Evolutionary conservation across 64 coral and sea anemone genomes (phyloP).

Genomic region (Anthopleura sola): DNA sequence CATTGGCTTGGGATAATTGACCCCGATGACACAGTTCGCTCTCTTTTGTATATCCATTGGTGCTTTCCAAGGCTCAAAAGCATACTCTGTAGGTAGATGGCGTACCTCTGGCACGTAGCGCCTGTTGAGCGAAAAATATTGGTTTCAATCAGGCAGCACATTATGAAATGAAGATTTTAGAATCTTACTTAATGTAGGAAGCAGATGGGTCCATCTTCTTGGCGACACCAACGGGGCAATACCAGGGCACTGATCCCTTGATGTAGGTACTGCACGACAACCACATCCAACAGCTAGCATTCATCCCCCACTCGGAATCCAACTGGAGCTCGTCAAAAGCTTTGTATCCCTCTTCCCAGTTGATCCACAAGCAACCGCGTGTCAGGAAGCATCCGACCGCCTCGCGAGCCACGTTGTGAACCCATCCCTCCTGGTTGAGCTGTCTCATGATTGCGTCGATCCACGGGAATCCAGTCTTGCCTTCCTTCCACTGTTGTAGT

Average conservation of each 20-base stretch:
- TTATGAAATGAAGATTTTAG: too few species aligned
- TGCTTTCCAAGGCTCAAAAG: slow-evolving; percentile 84
- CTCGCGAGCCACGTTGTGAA: slow-evolving; percentile 79
- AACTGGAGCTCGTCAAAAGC: slow-evolving; percentile 41
- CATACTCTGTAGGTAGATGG: slow-evolving; percentile 45
- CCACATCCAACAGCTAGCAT: slow-evolving; percentile 52
- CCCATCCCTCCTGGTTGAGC: slow-evolving; percentile 75
- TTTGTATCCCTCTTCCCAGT: slow-evolving; percentile 95
- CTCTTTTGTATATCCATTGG: slow-evolving; percentile 43
- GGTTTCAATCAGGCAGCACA: not conserved
- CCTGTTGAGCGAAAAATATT: not conserved
- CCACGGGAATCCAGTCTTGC: slow-evolving; percentile 84
- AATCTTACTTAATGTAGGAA: slow-evolving; percentile 28
- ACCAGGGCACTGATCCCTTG: slow-evolving; percentile 44
- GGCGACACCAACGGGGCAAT: slow-evolving; percentile 51
- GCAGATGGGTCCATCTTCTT: slow-evolving; percentile 59
- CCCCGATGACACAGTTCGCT: slow-evolving; percentile 60
- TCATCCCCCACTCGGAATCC: slow-evolving; percentile 48
- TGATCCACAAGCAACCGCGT: slow-evolving; percentile 86
- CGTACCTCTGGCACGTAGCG: slow-evolving; percentile 78
- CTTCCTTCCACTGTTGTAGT: slow-evolving; percentile 61
- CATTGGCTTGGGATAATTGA: slow-evolving; percentile 63
- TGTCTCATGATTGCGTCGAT: slow-evolving; percentile 93
- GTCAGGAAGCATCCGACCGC: slow-evolving; percentile 89
- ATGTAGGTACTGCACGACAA: slow-evolving; percentile 49